Evolutionary conservation across 2,113 vertebrate genomes (phyloP), one percentile per base, ranked within the genome.

Genomic region (Tenrec ecaudatus): DNA sequence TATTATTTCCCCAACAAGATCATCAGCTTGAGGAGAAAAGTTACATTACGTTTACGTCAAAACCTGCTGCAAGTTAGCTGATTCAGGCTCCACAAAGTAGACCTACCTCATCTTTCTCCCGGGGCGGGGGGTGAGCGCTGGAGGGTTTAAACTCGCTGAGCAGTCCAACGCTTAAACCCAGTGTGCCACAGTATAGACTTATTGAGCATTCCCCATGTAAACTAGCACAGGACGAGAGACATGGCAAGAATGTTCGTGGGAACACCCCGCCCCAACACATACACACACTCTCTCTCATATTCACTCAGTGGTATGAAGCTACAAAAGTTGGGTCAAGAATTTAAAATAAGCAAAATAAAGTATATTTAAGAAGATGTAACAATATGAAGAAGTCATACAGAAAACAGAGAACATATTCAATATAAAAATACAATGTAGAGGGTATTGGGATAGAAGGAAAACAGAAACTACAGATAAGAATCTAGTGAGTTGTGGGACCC

Each of bases 331-430:
- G 60, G 83, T 10, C 62, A 88, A 88, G 36, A 83, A 83, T 78
- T 94, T 71, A 91, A 91, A 94, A 82, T 43, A 81, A 82, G 60
- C n/a, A 29, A 76, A 91, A 87, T 78, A 38, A 25, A 43, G 68
- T 82, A 68, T 87, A 78, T 14, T 17, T 40, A 91, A 58, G 31
- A 60, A 71, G 25, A 78, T 27, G 38, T 17, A 47, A 53, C 33
- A 86, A 86, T 33, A 82, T 31, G 38, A 90, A 92, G 17, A 82
- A 89, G 86, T 29, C 40, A 40, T 40, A 66, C 2, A 78, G 79
- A 93, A 89, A 71, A 82, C 2, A 58, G 33, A 83, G 29, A 84
- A 86, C 77, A 27, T 16, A 62, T 71, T 58, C 58, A 17, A 40
- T n/a, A 86, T 86, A 66, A 79, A 79, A 88, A 83, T 53, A 91